phyloP scores from a whole-genome alignment of 2,888 invertebrate genomes.

The Panorpa germanica region DNA sequence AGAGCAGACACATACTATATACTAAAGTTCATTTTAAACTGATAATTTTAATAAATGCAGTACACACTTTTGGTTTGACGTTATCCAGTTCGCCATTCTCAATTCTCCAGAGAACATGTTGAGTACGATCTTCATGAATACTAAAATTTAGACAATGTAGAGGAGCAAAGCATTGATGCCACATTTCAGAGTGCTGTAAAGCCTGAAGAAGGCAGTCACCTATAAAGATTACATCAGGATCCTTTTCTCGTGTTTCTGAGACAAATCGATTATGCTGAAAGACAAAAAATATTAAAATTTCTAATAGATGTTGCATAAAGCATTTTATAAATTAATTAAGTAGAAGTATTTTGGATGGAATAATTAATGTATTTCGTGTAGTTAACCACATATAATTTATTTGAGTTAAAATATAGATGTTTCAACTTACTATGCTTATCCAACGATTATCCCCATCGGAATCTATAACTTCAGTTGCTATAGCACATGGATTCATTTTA shows the following conservation, averaged over 20 bases:
- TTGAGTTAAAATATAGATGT: constrained; percentile 8
- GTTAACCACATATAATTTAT: constrained; percentile 4
- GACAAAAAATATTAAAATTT: constrained; percentile 16
- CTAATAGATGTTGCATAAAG: not conserved
- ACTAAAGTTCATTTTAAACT: constrained; percentile 6
- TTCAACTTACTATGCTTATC: constrained; percentile 48
- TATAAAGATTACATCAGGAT: constrained; percentile 81
- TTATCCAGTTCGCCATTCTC: constrained; percentile 78
- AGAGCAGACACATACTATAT: constrained; percentile 10
- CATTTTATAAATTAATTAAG: not conserved
- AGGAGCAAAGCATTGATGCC: constrained; percentile 82
- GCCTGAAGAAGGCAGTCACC: constrained; percentile 79
- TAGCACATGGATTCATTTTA: constrained; percentile 52
- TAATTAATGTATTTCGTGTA: too few species aligned
- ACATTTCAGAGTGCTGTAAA: constrained; percentile 65
- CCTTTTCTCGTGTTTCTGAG: constrained; percentile 69
- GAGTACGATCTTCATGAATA: constrained; percentile 71
- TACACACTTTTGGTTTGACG: constrained; percentile 63
- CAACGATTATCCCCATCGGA: constrained; percentile 70
- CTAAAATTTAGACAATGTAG: constrained; percentile 85
- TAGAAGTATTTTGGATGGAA: not conserved
- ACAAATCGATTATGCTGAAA: constrained; percentile 72
- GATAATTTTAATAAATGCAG: constrained; percentile 3
- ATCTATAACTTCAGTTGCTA: constrained; percentile 53
- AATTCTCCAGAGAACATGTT: constrained; percentile 80